Evolutionary conservation across 2,888 invertebrate genomes (phyloP), one percentile per base, ranked within the genome.

Genomic region (Drosophila subsilvestris): DNA sequence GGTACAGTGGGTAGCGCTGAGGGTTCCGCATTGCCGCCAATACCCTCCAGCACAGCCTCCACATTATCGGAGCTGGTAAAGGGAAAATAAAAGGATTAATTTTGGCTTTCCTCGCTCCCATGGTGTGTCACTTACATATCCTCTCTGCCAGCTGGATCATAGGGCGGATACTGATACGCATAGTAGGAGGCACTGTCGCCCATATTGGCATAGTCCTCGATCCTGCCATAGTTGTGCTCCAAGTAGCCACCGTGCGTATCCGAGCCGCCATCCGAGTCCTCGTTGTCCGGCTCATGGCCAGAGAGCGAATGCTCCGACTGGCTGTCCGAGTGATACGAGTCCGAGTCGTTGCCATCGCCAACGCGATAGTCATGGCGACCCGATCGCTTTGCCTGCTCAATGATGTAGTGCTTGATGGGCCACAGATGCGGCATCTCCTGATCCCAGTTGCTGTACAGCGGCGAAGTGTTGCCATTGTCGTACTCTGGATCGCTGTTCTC

Each of bases 381-480:
- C 93, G 92, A 74, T 5, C 85, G 71, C 78, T 96, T 96, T 0
- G 96, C 96, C 92, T 97, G 97, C 89, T 97, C 97, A 86, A 97
- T 94, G 80, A 97, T 96, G 89, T 97, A 97, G 92, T 97, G 96
- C 91, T 97, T 97, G 74, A 97, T 92, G 10, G 97, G 97, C 87
- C 97, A 91, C 74, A 97, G 92, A 90, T 97, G 97, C 79, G 95
- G 95, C 94, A 94, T 93, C 70, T 94, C 93, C 76, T 90, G 91
- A 89, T 95, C 95, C 95, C 95, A 95, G 91, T 95, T 95, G 80
- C 95, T 95, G 90, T 95, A 95, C 29, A 95, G 91, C 0, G 95
- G 95, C 0, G 94, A 94, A 17, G 93, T 93, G 48, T 94, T 94
- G 1, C 93, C 94, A 61, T 94, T 94, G 20, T 94, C 94, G 27